Evolutionary conservation across 2,888 invertebrate genomes (phyloP).

Genomic region (Drosophila engyochracea): DNA sequence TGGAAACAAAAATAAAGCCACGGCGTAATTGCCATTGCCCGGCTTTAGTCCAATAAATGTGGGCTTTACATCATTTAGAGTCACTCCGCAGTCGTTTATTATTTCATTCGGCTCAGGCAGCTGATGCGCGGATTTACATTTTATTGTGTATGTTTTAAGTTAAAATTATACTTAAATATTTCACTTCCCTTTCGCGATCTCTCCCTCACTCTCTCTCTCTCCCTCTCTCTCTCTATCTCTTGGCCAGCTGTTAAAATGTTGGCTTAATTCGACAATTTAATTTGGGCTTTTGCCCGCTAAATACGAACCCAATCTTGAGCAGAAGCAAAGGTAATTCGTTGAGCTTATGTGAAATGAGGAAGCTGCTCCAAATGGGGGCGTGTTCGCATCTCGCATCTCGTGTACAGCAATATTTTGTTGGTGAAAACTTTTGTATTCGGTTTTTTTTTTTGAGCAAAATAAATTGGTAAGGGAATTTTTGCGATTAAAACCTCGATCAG

Average conservation of each 20-base stretch:
- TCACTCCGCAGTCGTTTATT: slow-evolving; percentile 67
- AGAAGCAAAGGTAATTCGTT: slow-evolving; percentile 31
- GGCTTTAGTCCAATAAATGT: slow-evolving; percentile 64
- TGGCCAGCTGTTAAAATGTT: slow-evolving; percentile 65
- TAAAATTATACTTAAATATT: slow-evolving; percentile 58
- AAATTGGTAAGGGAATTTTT: slow-evolving; percentile 25
- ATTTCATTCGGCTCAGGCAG: slow-evolving; percentile 45
- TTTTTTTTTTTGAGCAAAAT: neutral
- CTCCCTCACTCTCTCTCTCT: neutral
- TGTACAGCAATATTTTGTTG: slow-evolving; percentile 13
- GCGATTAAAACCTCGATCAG: slow-evolving; percentile 1
- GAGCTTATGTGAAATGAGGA: slow-evolving; percentile 69
- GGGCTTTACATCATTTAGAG: slow-evolving; percentile 76
- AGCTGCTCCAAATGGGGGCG: slow-evolving; percentile 53
- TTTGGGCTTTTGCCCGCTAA: slow-evolving; percentile 72
- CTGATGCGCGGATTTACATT: slow-evolving; percentile 62
- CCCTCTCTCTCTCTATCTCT: slow-evolving; percentile 5
- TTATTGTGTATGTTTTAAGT: slow-evolving; percentile 80
- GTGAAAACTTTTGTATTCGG: slow-evolving; percentile 41
- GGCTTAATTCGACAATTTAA: slow-evolving; percentile 79
- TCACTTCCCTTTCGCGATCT: neutral
- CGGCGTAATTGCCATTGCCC: slow-evolving; percentile 56
- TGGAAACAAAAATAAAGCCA: slow-evolving; percentile 13
- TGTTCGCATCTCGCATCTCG: slow-evolving; percentile 16
- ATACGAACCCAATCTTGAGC: slow-evolving; percentile 50